A percentile compares a stretch with the other conserved stretches of the same genome.
These are phyloP conservation scores for Tetragonula carbonaria DNA, from an alignment of 2,888 invertebrate species.

Conservation along the genomic window DNA sequence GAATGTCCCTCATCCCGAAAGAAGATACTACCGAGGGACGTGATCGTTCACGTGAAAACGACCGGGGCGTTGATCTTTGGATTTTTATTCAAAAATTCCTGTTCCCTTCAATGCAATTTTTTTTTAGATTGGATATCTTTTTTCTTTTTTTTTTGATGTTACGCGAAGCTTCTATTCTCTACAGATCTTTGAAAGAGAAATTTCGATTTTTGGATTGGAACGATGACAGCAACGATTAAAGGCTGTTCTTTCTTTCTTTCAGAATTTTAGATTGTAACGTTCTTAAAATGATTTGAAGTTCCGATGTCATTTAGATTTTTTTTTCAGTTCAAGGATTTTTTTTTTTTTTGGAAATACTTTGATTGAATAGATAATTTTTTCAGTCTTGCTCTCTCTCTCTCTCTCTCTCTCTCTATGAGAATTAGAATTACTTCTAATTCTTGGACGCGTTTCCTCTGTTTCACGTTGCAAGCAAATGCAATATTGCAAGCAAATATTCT, in stretches of 20 bases:
- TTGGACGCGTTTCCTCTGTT: background rate
- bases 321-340: background rate
- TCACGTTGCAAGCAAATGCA: background rate
- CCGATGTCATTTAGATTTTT: background rate
- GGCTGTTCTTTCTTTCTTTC: background rate
- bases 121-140: background rate
- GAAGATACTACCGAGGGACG: background rate
- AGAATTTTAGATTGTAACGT: rapidly evolving
- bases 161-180: background rate
- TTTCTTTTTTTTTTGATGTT: too few relatives aligned
- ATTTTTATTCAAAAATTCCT: constrained; percentile 7
- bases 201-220: background rate
- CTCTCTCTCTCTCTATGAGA: too few relatives aligned
- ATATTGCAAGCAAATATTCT: background rate
- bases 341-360: too few relatives aligned
- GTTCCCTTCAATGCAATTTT: background rate
- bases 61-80: background rate
- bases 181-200: background rate
- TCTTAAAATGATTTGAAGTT: background rate
- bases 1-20: background rate
- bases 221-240: background rate
- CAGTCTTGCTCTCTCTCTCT: too few relatives aligned
- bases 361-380: too few relatives aligned
- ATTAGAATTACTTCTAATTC: background rate
- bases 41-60: background rate